Conservation (phyloP, 2,797 vertebrate genomes). For the Allobates femoralis region DNA sequence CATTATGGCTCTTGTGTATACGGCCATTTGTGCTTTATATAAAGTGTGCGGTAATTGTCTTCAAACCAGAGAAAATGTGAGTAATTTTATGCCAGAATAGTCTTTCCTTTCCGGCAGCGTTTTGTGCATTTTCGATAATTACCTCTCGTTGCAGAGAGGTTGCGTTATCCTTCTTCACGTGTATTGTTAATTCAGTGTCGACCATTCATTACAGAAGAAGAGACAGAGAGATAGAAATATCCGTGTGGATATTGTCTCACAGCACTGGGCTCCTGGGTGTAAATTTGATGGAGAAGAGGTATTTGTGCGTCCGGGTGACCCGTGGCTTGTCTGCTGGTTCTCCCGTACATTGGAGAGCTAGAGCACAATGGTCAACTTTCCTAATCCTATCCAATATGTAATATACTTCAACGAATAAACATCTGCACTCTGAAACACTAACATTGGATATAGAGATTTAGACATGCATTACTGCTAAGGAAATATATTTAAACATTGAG, state of each 20-base stretch:
- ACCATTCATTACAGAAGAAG: neutral
- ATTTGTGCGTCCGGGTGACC: no score
- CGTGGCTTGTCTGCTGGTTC: no score
- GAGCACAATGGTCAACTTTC: no score
- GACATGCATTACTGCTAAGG: no score
- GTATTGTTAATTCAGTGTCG: neutral
- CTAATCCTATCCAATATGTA: no score
- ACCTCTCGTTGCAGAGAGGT: neutral
- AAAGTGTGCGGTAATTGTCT: neutral
- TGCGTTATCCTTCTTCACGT: neutral
- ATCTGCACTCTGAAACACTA: no score
- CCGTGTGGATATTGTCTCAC: neutral
- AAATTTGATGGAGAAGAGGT: no score
- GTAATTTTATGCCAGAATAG: neutral
- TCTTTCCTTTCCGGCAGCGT: neutral
- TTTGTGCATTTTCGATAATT: neutral
- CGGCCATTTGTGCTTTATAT: neutral
- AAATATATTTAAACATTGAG: no score
- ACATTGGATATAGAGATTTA: no score
- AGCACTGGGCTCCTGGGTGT: no score
- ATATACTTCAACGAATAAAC: no score
- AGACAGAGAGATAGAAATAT: neutral
- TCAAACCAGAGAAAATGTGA: neutral
- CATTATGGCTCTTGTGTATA: neutral
- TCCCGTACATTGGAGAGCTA: no score